Conservation (phyloP, 2,113 vertebrate species). For the Atrichornis clamosus region DNA sequence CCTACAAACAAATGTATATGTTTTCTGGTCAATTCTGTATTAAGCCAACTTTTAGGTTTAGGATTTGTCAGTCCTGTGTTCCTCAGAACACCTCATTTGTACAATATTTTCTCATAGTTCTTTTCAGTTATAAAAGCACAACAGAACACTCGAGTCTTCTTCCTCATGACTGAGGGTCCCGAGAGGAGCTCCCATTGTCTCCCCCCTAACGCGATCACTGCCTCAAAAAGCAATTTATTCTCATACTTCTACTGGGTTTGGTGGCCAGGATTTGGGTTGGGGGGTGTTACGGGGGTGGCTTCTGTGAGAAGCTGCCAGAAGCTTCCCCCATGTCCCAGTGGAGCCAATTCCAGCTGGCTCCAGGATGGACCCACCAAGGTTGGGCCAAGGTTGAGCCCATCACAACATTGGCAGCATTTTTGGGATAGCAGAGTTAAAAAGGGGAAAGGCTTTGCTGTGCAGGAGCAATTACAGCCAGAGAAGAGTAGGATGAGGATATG, state of each 20-base stretch:
- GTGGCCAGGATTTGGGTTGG: neutral
- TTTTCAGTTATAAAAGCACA: neutral
- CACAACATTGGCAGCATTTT: neutral
- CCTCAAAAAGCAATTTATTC: neutral
- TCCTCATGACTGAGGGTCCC: neutral
- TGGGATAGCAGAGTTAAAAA: neutral
- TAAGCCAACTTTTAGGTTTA: neutral
- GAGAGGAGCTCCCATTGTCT: neutral
- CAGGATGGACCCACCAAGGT: rapidly evolving
- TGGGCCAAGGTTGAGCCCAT: neutral
- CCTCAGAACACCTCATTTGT: rapidly evolving
- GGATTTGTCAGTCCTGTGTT: neutral
- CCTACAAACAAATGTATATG: rapidly evolving
- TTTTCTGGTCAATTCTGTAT: neutral
- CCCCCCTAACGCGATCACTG: rapidly evolving
- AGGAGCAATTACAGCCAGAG: neutral
- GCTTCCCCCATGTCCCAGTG: neutral
- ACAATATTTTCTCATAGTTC: neutral
- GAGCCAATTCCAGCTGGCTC: neutral
- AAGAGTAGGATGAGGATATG: neutral
- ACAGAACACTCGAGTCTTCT: neutral
- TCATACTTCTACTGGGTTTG: neutral
- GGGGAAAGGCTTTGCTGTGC: neutral
- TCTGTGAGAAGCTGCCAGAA: neutral
- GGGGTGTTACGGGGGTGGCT: rapidly evolving